phyloP scores from a whole-genome alignment of 2,888 invertebrate species.

The Hyposoter dolosus region DNA sequence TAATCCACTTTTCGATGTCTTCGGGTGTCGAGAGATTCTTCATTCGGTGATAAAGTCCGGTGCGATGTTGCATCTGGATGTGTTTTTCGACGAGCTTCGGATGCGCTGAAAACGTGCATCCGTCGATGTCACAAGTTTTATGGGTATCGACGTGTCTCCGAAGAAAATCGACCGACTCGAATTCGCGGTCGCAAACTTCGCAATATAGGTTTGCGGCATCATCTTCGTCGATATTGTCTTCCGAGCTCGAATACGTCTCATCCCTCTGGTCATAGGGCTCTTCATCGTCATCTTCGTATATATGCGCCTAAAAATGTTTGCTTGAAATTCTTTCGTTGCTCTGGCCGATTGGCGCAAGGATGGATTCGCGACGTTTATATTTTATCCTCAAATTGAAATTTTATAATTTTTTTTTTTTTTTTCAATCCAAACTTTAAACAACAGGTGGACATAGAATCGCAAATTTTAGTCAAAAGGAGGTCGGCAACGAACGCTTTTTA shows the following conservation, averaged over 20 bases:
- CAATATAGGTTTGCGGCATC: slow-evolving; percentile 86
- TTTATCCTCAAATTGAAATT: slow-evolving; percentile 22
- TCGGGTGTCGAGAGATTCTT: slow-evolving; percentile 91
- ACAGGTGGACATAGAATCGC: neutral
- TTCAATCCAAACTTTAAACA: neutral
- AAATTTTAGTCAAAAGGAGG: neutral
- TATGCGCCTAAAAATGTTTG: slow-evolving; percentile 79
- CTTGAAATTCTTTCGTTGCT: slow-evolving; percentile 70
- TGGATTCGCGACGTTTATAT: slow-evolving; percentile 31
- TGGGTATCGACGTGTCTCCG: slow-evolving; percentile 91
- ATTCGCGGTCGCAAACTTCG: slow-evolving; percentile 93
- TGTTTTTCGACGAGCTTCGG: slow-evolving; percentile 93
- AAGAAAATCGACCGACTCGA: slow-evolving; percentile 87
- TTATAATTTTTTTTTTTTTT: neutral
- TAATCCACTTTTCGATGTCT: slow-evolving; percentile 94
- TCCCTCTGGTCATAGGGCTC: slow-evolving; percentile 76
- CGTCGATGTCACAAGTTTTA: slow-evolving; percentile 92
- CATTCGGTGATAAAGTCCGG: slow-evolving; percentile 93
- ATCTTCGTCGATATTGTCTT: slow-evolving; percentile 58
- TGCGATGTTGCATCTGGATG: slow-evolving; percentile 92
- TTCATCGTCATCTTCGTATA: slow-evolving; percentile 73
- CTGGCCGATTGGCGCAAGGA: slow-evolving; percentile 36
- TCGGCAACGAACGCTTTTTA: neutral
- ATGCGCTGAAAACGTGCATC: slow-evolving; percentile 92
- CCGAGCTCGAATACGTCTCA: slow-evolving; percentile 75